Evolutionary conservation across 1,140 invertebrate genomes (phyloP).

Genomic region (Lethrus apterus): DNA sequence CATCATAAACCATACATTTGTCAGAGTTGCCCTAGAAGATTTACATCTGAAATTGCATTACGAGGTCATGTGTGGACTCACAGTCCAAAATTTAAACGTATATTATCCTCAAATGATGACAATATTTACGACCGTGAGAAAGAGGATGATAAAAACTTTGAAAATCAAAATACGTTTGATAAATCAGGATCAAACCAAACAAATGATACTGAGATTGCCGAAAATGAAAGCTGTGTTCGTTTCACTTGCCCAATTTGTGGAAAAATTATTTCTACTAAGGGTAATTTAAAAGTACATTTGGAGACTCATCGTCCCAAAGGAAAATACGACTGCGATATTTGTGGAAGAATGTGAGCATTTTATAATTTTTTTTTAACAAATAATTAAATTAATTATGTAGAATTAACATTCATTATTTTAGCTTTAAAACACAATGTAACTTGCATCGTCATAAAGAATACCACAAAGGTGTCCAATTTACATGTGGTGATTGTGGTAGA

Average conservation of each 20-base stretch:
- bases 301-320: conserved; percentile 57
- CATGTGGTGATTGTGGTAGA: conserved; percentile 58
- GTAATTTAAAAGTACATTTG: conserved; percentile 58
- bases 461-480: conserved; percentile 55
- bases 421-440: conserved; percentile 63
- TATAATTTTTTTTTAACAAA: not conserved
- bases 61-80: conserved; percentile 53
- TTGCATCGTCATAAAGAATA: conserved; percentile 58
- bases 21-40: conserved; percentile 45
- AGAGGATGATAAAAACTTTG: not conserved
- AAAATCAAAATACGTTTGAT: conserved; percentile 5
- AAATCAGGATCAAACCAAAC: conserved; percentile 10
- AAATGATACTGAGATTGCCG: conserved; percentile 3
- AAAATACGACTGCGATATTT: conserved; percentile 58
- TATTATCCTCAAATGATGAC: conserved; percentile 9
- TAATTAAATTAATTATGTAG: conserved; percentile 1
- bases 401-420: conserved; percentile 44
- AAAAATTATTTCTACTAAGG: conserved; percentile 54
- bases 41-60: conserved; percentile 46
- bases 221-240: conserved; percentile 15
- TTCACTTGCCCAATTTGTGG: conserved; percentile 53
- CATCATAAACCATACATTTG: conserved; percentile 44
- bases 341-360: conserved; percentile 58
- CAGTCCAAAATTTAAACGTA: conserved; percentile 30
- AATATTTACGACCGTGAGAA: not conserved